phyloP scores from a whole-genome alignment of 1,140 invertebrate genomes.

The Leptinotarsa texana region DNA sequence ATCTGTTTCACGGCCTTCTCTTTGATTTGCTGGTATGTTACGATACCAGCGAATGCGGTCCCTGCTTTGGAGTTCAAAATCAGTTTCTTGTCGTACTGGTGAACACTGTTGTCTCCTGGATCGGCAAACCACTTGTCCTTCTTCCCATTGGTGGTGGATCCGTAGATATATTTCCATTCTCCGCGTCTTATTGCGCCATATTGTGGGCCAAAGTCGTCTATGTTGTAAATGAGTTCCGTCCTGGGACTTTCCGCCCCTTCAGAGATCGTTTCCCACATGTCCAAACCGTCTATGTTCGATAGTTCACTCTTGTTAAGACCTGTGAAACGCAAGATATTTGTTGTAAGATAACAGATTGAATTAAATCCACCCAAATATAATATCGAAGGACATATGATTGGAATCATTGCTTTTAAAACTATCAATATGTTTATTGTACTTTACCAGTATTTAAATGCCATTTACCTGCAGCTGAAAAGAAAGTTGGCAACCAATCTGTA shows the following conservation, averaged over 20 bases:
- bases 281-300: conserved; percentile 66
- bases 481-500: conserved; percentile 85
- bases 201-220: conserved; percentile 66
- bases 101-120: conserved; percentile 52
- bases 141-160: conserved; percentile 57
- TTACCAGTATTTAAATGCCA: conserved; percentile 27
- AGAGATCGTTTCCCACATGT: conserved; percentile 70
- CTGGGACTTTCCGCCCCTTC: conserved; percentile 59
- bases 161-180: conserved; percentile 76
- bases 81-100: conserved; percentile 55
- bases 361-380: no score
- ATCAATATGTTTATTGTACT: not conserved
- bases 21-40: conserved; percentile 55
- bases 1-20: conserved; percentile 43
- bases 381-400: no score
- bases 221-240: conserved; percentile 71
- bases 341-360: no score
- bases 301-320: conserved; percentile 44
- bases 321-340: conserved; percentile 21
- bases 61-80: conserved; percentile 60
- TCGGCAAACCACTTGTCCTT: conserved; percentile 66
- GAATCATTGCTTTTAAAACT: no score
- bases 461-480: conserved; percentile 67
- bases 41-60: conserved; percentile 56
- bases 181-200: conserved; percentile 67